Percentiles rank a stretch among this genome's conserved stretches.
Evolutionary conservation across 1,140 invertebrate genomes (phyloP).

Genomic region (Pseudomyrmex concolor): DNA sequence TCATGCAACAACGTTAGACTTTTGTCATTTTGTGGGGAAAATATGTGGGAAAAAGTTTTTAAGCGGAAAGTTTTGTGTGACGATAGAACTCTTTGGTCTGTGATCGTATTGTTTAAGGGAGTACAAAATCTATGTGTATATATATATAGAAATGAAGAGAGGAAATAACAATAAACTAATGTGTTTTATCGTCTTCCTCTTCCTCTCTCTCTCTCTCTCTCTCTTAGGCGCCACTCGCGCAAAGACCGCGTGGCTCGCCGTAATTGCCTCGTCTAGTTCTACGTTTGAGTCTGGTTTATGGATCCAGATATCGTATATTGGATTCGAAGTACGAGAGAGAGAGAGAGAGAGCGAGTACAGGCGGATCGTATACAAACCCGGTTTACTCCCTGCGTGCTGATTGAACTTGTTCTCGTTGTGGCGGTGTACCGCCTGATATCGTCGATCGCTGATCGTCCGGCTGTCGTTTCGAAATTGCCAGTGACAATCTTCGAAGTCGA

Average conservation of each 20-base stretch:
- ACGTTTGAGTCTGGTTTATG: slow-evolving; percentile 54
- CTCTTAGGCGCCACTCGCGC: not conserved
- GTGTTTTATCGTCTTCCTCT: slow-evolving; percentile 3
- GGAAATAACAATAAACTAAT: slow-evolving; percentile 26
- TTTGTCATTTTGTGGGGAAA: too few species aligned
- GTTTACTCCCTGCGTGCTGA: slow-evolving; percentile 60
- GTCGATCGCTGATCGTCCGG: slow-evolving; percentile 9
- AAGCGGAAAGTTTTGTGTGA: not conserved
- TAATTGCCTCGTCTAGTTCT: slow-evolving; percentile 66
- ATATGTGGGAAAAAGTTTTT: not conserved
- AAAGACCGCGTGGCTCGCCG: slow-evolving; percentile 29
- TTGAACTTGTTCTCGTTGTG: slow-evolving; percentile 69
- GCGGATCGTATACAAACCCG: slow-evolving; percentile 34
- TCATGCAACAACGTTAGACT: too few species aligned
- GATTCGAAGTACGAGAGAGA: slow-evolving; percentile 61
- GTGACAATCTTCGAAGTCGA: slow-evolving; percentile 59
- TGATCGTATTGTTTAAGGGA: not conserved
- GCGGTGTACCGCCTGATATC: not conserved
- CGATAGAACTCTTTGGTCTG: not conserved
- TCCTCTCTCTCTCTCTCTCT: slow-evolving; percentile 1
- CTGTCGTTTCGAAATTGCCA: slow-evolving; percentile 21
- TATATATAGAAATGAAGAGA: not conserved
- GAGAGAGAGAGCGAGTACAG: too few species aligned
- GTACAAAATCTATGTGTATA: not conserved
- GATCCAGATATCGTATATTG: slow-evolving; percentile 59